These are phyloP conservation scores for Boulengeromyrus knoepffleri DNA, from an alignment of 2,113 vertebrate genomes.

Conservation along the genomic window DNA sequence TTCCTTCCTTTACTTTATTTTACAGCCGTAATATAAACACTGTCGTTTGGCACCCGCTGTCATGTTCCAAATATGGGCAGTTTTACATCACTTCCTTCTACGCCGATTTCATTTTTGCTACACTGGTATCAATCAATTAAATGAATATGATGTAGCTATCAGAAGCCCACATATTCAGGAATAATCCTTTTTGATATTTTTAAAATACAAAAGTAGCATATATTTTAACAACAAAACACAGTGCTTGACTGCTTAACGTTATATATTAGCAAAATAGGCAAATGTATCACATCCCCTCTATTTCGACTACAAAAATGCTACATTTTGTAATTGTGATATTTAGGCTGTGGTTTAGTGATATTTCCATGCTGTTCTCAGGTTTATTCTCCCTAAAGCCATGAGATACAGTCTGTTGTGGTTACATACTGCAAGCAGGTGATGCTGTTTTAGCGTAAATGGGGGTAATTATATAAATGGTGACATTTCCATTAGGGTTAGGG, in stretches of 20 bases:
- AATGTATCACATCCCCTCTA: not conserved
- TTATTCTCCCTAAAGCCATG: not conserved
- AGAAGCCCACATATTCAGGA: not conserved
- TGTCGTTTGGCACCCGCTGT: not conserved
- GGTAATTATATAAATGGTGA: not conserved
- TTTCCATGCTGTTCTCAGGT: not conserved
- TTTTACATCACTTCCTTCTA: not conserved
- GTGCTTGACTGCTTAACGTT: not conserved
- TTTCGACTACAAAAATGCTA: constrained; percentile 7
- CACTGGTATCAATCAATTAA: not conserved
- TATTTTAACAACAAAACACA: not conserved
- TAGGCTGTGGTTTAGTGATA: not conserved
- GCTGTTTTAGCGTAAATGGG: not conserved
- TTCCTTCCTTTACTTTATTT: not conserved
- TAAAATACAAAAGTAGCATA: not conserved
- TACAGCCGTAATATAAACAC: not conserved
- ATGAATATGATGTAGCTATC: not conserved
- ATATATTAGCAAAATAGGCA: constrained; percentile 1
- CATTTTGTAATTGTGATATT: not conserved
- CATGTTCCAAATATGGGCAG: not conserved
- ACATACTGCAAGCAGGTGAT: not conserved
- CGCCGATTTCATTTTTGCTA: not conserved
- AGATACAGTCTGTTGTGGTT: not conserved
- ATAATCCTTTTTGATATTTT: not conserved
- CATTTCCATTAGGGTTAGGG: not conserved